These are phyloP conservation scores for Stigmatopora nigra DNA, from an alignment of 2,113 vertebrate genomes.

Conservation along the genomic window DNA sequence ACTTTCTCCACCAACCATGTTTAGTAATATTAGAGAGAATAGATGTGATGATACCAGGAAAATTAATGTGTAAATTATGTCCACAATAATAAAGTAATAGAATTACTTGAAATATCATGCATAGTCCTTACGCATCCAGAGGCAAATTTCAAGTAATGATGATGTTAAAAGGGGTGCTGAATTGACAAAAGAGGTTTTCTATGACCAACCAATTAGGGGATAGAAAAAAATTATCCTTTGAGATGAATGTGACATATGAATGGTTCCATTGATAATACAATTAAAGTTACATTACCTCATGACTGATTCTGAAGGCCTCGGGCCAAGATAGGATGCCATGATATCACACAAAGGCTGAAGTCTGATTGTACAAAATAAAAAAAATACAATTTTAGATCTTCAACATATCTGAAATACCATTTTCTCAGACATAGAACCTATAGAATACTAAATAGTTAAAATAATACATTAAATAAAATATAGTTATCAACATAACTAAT, in stretches of 20 bases:
- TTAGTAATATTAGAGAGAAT: not conserved
- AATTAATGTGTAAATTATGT: not conserved
- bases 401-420: too few species aligned
- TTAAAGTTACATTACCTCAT: not conserved
- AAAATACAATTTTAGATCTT: too few species aligned
- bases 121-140: too few species aligned
- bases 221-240: not conserved
- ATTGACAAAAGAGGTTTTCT: not conserved
- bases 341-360: not conserved
- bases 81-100: not conserved
- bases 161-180: too few species aligned
- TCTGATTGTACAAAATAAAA: not conserved
- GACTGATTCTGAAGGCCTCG: not conserved
- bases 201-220: not conserved
- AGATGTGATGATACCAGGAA: not conserved
- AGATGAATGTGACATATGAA: not conserved
- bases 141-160: too few species aligned
- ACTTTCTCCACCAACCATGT: not conserved
- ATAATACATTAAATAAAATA: too few species aligned
- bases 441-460: too few species aligned
- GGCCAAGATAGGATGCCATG: not conserved
- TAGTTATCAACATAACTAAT: too few species aligned
- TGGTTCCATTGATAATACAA: not conserved
- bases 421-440: too few species aligned
- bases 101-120: too few species aligned